Conservation (phyloP, 2,113 vertebrate species). For the Dasypus novemcinctus region DNA sequence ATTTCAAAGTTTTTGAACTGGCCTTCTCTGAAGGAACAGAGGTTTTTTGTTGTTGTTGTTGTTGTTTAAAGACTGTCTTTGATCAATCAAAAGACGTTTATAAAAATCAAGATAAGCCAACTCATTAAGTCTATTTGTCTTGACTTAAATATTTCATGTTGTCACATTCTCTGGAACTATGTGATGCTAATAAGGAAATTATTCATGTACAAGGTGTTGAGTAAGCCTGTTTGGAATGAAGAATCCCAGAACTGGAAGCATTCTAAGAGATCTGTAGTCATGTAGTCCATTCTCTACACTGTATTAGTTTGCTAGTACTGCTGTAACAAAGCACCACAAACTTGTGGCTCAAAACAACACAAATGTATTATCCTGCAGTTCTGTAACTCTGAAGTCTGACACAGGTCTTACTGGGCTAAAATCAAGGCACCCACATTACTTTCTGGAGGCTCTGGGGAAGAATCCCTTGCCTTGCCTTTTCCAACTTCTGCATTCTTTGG, state of each 20-base stretch:
- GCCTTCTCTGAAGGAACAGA: neutral
- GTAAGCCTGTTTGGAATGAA: neutral
- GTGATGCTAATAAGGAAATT: slow-evolving; percentile 15
- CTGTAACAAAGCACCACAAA: too few species aligned
- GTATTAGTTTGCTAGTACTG: too few species aligned
- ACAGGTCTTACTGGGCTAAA: too few species aligned
- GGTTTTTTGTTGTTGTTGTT: too few species aligned
- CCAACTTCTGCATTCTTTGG: neutral
- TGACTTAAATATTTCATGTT: slow-evolving; percentile 47
- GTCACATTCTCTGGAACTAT: slow-evolving; percentile 28
- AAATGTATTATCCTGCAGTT: too few species aligned
- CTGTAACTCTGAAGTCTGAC: too few species aligned
- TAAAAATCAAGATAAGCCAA: slow-evolving; percentile 60
- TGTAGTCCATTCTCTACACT: neutral
- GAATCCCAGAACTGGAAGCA: neutral
- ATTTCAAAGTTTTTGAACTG: slow-evolving; percentile 12
- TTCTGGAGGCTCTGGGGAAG: neutral
- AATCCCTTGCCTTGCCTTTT: neutral
- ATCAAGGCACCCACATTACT: too few species aligned
- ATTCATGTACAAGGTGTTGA: neutral
- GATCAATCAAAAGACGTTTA: slow-evolving; percentile 59
- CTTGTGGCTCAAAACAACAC: too few species aligned
- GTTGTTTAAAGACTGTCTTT: neutral
- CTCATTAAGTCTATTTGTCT: slow-evolving; percentile 53
- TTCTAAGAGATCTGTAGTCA: neutral